phyloP scores from a whole-genome alignment of 1,140 invertebrate species.

The Archivesica marissinica region DNA sequence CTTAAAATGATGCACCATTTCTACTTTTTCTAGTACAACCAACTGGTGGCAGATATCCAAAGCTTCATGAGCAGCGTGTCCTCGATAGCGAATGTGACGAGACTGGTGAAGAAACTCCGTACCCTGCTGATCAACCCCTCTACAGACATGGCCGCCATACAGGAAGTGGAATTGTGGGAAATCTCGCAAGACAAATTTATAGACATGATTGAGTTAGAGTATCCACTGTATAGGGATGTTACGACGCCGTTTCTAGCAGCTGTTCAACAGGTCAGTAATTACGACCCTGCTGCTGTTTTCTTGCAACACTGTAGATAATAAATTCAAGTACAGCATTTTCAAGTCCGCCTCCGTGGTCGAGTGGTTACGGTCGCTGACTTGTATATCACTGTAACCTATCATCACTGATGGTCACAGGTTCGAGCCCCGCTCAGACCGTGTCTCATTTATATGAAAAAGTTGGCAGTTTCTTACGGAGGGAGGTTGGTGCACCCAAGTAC shows the following conservation, averaged over 20 bases:
- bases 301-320: too few species aligned
- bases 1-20: too few species aligned
- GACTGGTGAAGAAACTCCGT: constrained; percentile 70
- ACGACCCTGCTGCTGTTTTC: too few species aligned
- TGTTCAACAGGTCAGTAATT: constrained; percentile 70
- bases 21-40: constrained; percentile 64
- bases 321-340: too few species aligned
- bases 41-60: constrained; percentile 70
- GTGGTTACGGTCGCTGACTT: too few species aligned
- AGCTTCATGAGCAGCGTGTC: constrained; percentile 72
- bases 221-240: constrained; percentile 76
- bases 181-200: constrained; percentile 72
- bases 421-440: too few species aligned
- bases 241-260: constrained; percentile 74
- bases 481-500: too few species aligned
- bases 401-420: too few species aligned
- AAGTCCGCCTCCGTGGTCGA: too few species aligned
- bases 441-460: too few species aligned
- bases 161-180: constrained; percentile 74
- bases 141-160: neutral
- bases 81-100: constrained; percentile 61
- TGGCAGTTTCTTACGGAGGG: too few species aligned
- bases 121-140: neutral
- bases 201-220: constrained; percentile 66
- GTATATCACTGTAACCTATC: too few species aligned